A percentile compares a stretch with the other conserved stretches of the same genome.
phyloP scores from a whole-genome alignment of 2,888 invertebrate species.

The Scelioninae gen. 1 region DNA sequence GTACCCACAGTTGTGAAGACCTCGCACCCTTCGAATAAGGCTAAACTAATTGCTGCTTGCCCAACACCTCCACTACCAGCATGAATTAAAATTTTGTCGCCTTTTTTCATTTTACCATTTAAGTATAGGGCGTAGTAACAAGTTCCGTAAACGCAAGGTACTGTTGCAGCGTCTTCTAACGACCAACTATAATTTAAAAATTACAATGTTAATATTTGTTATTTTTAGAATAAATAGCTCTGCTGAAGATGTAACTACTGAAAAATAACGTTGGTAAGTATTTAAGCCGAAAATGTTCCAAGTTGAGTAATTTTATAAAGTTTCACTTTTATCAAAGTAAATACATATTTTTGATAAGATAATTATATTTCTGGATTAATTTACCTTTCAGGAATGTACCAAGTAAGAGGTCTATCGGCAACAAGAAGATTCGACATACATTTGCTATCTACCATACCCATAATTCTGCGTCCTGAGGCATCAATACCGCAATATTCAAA shows the following conservation, averaged over 20 bases:
- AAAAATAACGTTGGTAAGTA: too few species aligned
- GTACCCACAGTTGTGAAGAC: constrained; percentile 88
- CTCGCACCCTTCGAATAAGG: constrained; percentile 86
- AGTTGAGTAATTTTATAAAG: too few species aligned
- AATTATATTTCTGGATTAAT: too few species aligned
- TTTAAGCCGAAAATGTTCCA: too few species aligned
- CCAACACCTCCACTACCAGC: constrained; percentile 87
- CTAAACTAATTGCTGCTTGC: constrained; percentile 89
- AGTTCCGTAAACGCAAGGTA: constrained; percentile 88
- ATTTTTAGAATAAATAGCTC: too few species aligned
- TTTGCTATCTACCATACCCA: constrained; percentile 82
- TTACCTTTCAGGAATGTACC: constrained; percentile 85
- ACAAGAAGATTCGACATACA: constrained; percentile 86
- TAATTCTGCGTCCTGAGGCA: constrained; percentile 82
- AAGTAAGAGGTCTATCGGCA: constrained; percentile 84
- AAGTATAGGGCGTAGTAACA: constrained; percentile 87
- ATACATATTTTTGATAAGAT: too few species aligned
- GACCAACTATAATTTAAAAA: constrained; percentile 84
- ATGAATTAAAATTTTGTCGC: constrained; percentile 84
- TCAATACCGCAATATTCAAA: constrained; percentile 89
- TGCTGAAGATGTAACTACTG: too few species aligned
- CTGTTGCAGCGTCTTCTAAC: constrained; percentile 88
- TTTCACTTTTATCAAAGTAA: too few species aligned
- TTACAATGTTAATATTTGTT: neutral
- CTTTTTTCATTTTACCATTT: constrained; percentile 85